These are phyloP conservation scores for Bradypodion ventrale DNA, from an alignment of 2,797 vertebrate genomes.

Conservation along the genomic window DNA sequence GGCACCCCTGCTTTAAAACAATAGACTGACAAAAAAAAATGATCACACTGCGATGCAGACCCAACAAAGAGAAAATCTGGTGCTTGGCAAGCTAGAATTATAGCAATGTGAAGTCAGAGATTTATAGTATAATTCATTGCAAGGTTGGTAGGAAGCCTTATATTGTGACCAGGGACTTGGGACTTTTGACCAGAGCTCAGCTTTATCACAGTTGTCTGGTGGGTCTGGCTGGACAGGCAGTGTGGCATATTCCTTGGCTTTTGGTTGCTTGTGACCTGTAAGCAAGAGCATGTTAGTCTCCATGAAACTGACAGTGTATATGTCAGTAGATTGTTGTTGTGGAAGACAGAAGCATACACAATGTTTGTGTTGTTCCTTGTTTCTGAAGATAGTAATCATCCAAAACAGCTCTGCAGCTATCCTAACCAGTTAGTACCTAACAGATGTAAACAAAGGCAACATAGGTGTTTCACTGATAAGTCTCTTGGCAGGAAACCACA, in stretches of 20 bases:
- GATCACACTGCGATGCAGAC: too few relatives aligned
- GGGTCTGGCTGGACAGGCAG: background rate
- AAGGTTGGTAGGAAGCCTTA: too few relatives aligned
- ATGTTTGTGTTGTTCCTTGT: background rate
- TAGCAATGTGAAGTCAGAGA: too few relatives aligned
- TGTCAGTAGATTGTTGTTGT: background rate
- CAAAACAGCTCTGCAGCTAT: background rate
- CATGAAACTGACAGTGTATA: background rate
- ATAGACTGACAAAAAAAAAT: too few relatives aligned
- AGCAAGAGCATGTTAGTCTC: background rate
- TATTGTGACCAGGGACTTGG: background rate
- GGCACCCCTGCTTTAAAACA: too few relatives aligned
- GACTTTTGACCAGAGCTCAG: background rate
- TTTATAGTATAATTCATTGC: too few relatives aligned
- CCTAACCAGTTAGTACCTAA: background rate
- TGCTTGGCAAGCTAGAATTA: too few relatives aligned
- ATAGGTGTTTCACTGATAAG: background rate
- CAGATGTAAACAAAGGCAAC: constrained; percentile 3
- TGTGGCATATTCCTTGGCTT: background rate
- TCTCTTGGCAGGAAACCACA: constrained; percentile 4
- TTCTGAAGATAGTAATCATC: background rate
- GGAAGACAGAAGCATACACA: background rate
- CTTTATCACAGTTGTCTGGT: background rate
- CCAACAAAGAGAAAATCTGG: too few relatives aligned
- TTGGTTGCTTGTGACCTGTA: background rate